Evolutionary conservation across 53 echinoderm and acorn worm genomes (phyloP).

Genomic region (Mesocentrotus franciscanus): DNA sequence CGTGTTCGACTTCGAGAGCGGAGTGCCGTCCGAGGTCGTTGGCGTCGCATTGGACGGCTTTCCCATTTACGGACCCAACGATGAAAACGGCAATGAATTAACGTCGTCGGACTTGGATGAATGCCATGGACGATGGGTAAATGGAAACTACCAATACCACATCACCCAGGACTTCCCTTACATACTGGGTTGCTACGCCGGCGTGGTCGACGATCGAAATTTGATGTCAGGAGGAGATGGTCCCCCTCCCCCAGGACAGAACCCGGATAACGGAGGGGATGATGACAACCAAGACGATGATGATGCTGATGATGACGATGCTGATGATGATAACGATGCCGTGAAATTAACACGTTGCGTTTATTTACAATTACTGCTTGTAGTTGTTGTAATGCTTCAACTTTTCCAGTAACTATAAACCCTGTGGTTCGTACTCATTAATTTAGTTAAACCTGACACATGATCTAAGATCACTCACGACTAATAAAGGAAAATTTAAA

Average conservation of each 20-base stretch:
- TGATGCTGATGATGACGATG: conserved; percentile 56
- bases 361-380: too few species aligned
- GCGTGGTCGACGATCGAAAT: conserved; percentile 32
- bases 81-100: conserved; percentile 58
- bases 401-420: too few species aligned
- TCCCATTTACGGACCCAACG: conserved; percentile 70
- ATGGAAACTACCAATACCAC: conserved; percentile 67
- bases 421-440: too few species aligned
- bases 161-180: conserved; percentile 65
- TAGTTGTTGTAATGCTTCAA: too few species aligned
- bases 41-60: conserved; percentile 70
- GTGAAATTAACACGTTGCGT: too few species aligned
- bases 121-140: conserved; percentile 49
- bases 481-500: too few species aligned
- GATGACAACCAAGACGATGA: conserved; percentile 46
- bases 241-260: background rate
- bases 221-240: background rate
- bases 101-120: conserved; percentile 51
- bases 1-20: conserved; percentile 24
- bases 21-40: conserved; percentile 20
- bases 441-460: too few species aligned
- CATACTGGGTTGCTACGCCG: conserved; percentile 61
- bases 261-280: background rate
- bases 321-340: conserved; percentile 17
- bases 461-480: too few species aligned